phyloP scores from a whole-genome alignment of 35 echinoderm and acorn worm genomes.

The Apostichopus californicus region DNA sequence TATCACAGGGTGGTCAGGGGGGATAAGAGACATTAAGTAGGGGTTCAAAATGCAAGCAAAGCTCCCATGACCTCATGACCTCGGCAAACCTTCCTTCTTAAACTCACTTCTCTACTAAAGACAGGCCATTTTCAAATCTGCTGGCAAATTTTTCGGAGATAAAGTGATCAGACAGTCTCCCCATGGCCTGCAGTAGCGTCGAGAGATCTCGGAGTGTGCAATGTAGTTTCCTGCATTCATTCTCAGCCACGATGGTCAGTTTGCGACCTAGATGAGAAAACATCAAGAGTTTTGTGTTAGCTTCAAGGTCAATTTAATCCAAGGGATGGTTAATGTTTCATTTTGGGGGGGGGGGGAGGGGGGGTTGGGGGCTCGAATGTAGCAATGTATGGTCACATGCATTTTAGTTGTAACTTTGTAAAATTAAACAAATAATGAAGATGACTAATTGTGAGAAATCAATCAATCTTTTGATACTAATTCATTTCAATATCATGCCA shows the following conservation, averaged over 20 bases:
- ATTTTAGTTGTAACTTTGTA: too few relatives aligned
- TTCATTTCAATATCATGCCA: too few relatives aligned
- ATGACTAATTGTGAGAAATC: too few relatives aligned
- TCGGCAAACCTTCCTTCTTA: not conserved
- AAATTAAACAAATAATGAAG: too few relatives aligned
- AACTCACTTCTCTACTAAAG: constrained; percentile 89
- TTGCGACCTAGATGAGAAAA: constrained; percentile 65
- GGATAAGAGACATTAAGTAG: too few relatives aligned
- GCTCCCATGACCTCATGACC: too few relatives aligned
- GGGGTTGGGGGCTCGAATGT: not conserved
- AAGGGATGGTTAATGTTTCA: not conserved
- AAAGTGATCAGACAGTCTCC: constrained; percentile 90
- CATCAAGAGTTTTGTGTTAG: not conserved
- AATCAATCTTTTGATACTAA: too few relatives aligned
- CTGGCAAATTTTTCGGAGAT: constrained; percentile 78
- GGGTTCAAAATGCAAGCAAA: too few relatives aligned
- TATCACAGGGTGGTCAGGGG: too few relatives aligned
- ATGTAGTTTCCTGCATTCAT: constrained; percentile 89
- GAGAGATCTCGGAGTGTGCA: constrained; percentile 90
- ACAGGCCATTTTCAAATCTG: constrained; percentile 90
- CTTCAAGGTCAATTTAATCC: not conserved
- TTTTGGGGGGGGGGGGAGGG: too few relatives aligned
- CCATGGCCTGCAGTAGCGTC: constrained; percentile 84
- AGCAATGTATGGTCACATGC: not conserved
- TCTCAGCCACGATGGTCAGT: constrained; percentile 89